Conservation (phyloP, 2,113 vertebrate genomes). For the Podocnemis expansa region DNA sequence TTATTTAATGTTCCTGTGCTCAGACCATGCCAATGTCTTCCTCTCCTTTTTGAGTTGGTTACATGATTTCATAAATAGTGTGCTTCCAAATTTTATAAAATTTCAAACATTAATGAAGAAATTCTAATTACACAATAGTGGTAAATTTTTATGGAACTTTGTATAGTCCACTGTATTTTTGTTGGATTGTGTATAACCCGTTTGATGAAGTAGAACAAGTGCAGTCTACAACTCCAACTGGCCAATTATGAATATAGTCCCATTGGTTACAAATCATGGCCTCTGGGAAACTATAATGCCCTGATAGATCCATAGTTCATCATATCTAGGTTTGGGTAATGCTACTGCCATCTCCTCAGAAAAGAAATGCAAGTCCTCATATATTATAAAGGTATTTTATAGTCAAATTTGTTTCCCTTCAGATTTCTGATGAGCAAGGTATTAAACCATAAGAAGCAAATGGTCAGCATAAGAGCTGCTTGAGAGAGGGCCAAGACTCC, state of each 20-base stretch:
- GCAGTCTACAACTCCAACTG: neutral
- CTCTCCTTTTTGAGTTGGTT: neutral
- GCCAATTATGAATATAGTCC: neutral
- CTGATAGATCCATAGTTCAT: neutral
- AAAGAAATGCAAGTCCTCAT: neutral
- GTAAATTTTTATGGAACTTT: neutral
- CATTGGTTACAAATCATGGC: neutral
- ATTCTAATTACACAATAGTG: neutral
- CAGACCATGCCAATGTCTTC: neutral
- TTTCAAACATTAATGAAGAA: neutral
- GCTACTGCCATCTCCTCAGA: neutral
- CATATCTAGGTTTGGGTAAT: neutral
- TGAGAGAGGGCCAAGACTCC: neutral
- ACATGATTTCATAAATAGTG: neutral
- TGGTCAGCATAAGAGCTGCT: neutral
- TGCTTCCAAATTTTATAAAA: neutral
- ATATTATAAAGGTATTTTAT: neutral
- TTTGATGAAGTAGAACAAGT: neutral
- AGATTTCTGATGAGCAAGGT: neutral
- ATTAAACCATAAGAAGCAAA: neutral
- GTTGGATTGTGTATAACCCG: neutral
- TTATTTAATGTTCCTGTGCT: neutral
- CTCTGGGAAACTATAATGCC: neutral
- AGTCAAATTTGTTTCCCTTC: fast-evolving
- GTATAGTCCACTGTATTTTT: neutral